Percentiles rank a stretch among this genome's conserved stretches.
Conservation (phyloP, 2,113 vertebrate species). For the Ursus arctos region DNA sequence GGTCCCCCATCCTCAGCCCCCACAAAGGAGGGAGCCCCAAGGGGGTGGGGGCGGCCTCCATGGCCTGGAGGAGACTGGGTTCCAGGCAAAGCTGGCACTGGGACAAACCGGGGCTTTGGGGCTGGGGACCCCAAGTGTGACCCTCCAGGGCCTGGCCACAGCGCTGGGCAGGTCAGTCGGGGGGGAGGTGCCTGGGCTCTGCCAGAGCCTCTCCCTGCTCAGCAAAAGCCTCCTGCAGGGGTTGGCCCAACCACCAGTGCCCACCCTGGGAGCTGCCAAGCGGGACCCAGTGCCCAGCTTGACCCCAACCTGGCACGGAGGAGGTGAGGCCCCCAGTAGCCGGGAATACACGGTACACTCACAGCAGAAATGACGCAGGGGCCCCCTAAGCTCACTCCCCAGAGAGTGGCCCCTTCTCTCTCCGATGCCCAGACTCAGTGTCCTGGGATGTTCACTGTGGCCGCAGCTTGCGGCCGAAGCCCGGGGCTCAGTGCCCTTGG, state of each 20-base stretch:
- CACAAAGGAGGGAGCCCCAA: fast-evolving
- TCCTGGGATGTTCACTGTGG: fast-evolving
- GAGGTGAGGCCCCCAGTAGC: background rate
- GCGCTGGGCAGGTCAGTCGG: fast-evolving
- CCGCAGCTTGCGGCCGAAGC: background rate
- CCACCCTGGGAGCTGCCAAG: background rate
- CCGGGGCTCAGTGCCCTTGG: fast-evolving
- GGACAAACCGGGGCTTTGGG: fast-evolving
- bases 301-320: background rate
- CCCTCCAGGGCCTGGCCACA: background rate
- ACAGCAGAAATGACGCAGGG: background rate
- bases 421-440: fast-evolving
- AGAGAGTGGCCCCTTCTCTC: background rate
- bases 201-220: background rate
- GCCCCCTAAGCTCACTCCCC: background rate
- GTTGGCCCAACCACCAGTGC: fast-evolving
- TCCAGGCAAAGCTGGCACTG: fast-evolving
- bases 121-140: background rate
- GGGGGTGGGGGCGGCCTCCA: background rate
- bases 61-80: background rate
- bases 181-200: fast-evolving
- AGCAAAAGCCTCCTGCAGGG: background rate
- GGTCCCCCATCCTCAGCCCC: background rate
- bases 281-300: fast-evolving
- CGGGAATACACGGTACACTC: background rate